These are phyloP conservation scores for Mus minutoides DNA, from an alignment of 2,797 vertebrate genomes.

Conservation along the genomic window DNA sequence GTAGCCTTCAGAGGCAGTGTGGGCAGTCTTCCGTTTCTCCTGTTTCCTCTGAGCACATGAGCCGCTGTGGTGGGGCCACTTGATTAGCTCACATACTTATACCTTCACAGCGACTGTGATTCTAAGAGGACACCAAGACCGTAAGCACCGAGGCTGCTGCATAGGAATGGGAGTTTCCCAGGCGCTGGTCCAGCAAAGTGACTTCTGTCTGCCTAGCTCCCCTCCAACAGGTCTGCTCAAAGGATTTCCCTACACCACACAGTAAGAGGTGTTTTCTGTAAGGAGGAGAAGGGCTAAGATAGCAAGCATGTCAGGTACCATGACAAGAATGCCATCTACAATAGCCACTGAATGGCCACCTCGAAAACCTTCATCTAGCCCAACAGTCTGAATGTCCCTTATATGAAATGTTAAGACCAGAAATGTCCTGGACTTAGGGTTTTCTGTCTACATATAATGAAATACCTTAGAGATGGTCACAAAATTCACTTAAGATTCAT, in stretches of 20 bases:
- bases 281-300: neutral
- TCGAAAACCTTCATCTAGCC: too few species aligned
- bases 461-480: neutral
- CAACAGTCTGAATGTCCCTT: neutral
- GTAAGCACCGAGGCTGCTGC: fast-evolving
- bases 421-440: neutral
- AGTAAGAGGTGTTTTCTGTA: neutral
- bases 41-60: neutral
- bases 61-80: neutral
- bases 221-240: neutral
- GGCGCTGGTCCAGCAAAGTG: neutral
- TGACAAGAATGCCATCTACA: neutral
- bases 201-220: neutral
- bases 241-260: neutral
- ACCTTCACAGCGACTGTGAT: neutral
- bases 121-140: neutral
- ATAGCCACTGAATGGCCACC: neutral
- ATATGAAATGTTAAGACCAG: neutral
- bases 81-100: neutral
- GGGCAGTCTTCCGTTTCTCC: neutral
- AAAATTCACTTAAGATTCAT: neutral
- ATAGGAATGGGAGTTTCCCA: neutral
- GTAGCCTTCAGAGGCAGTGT: neutral
- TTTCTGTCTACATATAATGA: neutral
- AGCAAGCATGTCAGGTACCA: neutral